Conservation (phyloP, 1,140 invertebrate species). For the Physella acuta region DNA sequence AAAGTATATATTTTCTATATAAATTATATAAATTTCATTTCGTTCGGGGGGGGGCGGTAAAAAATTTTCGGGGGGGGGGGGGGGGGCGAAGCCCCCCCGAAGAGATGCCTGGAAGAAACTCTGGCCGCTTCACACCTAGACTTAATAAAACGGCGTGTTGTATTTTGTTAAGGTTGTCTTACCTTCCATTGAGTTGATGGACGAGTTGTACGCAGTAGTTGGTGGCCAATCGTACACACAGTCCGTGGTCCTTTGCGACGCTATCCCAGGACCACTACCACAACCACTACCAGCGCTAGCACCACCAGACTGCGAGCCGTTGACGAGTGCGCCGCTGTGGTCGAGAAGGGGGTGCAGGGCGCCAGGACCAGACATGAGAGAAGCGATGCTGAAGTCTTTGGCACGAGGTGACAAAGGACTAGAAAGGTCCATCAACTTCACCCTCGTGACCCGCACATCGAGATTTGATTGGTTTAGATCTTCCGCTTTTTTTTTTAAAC, state of each 20-base stretch:
- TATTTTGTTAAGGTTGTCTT: too few species aligned
- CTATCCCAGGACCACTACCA: slow-evolving; percentile 20
- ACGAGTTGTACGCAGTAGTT: slow-evolving; percentile 28
- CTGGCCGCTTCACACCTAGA: too few species aligned
- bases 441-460: neutral
- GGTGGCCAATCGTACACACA: slow-evolving; percentile 48
- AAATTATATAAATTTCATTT: too few species aligned
- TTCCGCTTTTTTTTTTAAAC: neutral
- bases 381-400: slow-evolving; percentile 50
- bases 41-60: too few species aligned
- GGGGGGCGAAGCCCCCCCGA: too few species aligned
- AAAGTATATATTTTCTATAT: too few species aligned
- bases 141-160: too few species aligned
- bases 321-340: too few species aligned
- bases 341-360: slow-evolving; percentile 29
- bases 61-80: too few species aligned
- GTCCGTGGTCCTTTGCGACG: slow-evolving; percentile 42
- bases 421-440: slow-evolving; percentile 14
- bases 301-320: too few species aligned
- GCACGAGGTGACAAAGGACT: slow-evolving; percentile 43
- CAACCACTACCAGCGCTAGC: neutral
- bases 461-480: neutral
- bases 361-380: slow-evolving; percentile 44
- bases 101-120: too few species aligned
- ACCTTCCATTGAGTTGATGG: slow-evolving; percentile 50